A percentile compares a stretch with the other conserved stretches of the same genome.
Evolutionary conservation across 2,888 invertebrate species (phyloP).

Genomic region (Pachydiplax longipennis): DNA sequence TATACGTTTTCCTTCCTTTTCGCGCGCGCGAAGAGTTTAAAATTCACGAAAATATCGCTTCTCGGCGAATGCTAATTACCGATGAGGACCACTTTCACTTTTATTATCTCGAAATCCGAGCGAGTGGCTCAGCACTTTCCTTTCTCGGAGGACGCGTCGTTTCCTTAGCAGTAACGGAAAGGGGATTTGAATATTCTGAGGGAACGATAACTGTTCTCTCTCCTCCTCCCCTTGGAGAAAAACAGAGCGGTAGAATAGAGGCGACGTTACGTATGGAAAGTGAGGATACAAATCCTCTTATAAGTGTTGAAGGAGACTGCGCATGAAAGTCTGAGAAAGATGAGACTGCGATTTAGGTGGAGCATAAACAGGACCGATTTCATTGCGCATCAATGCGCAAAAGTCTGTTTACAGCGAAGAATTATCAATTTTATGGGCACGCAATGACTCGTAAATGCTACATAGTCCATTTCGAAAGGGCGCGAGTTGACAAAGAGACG

Average conservation of each 20-base stretch:
- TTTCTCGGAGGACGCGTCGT: background rate
- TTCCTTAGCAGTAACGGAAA: background rate
- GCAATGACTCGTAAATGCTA: no score
- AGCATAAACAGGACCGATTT: no score
- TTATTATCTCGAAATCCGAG: background rate
- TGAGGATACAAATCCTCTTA: background rate
- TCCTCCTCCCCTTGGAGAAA: background rate
- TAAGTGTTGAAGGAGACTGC: background rate
- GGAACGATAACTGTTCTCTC: background rate
- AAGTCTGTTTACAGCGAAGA: no score
- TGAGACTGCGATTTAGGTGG: no score
- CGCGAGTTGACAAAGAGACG: background rate
- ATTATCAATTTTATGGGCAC: no score
- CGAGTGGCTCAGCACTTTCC: background rate
- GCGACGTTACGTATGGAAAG: background rate
- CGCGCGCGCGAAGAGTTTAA: background rate
- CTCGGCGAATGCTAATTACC: background rate
- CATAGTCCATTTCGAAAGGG: no score
- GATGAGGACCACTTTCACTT: background rate
- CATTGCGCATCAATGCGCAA: no score
- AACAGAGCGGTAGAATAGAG: background rate
- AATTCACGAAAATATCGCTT: background rate
- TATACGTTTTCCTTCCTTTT: background rate
- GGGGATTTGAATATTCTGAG: background rate
- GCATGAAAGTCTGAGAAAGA: no score